Evolutionary conservation across 2,888 invertebrate genomes (phyloP).

Genomic region (Orgyia antiqua): DNA sequence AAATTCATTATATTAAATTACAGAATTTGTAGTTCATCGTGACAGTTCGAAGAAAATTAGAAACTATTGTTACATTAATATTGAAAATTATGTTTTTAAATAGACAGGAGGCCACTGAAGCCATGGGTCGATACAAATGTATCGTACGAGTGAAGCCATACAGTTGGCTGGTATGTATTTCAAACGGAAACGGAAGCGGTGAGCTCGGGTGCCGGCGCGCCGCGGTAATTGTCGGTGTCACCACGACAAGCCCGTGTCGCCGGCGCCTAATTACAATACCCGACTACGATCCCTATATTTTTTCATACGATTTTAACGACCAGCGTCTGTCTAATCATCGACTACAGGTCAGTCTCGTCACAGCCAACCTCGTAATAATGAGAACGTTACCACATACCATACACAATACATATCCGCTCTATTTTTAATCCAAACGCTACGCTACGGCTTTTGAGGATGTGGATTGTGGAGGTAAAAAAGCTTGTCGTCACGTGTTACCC

Average conservation of each 20-base stretch:
- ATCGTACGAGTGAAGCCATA: slow-evolving; percentile 44
- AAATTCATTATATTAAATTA: too few species aligned
- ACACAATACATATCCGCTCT: slow-evolving; percentile 33
- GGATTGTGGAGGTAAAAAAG: slow-evolving; percentile 50
- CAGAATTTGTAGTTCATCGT: too few species aligned
- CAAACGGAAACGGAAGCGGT: slow-evolving; percentile 66
- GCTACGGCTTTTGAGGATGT: slow-evolving; percentile 37
- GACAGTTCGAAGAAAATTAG: too few species aligned
- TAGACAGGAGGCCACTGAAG: too few species aligned
- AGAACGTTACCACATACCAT: too few species aligned
- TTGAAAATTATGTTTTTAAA: too few species aligned
- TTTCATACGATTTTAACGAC: too few species aligned
- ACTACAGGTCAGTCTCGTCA: too few species aligned
- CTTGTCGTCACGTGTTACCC: slow-evolving; percentile 54
- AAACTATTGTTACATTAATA: too few species aligned
- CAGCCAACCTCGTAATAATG: too few species aligned
- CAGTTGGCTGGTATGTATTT: slow-evolving; percentile 27
- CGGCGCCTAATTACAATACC: slow-evolving; percentile 37
- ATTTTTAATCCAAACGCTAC: slow-evolving; percentile 29
- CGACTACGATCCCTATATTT: too few species aligned
- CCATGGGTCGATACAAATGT: slow-evolving; percentile 18
- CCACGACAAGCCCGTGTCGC: slow-evolving; percentile 34
- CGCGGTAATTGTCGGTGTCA: slow-evolving; percentile 60
- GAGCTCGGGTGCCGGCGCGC: slow-evolving; percentile 49
- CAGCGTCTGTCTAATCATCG: too few species aligned